phyloP scores from a whole-genome alignment of 2,888 invertebrate genomes.

The Ypsolopha sequella region DNA sequence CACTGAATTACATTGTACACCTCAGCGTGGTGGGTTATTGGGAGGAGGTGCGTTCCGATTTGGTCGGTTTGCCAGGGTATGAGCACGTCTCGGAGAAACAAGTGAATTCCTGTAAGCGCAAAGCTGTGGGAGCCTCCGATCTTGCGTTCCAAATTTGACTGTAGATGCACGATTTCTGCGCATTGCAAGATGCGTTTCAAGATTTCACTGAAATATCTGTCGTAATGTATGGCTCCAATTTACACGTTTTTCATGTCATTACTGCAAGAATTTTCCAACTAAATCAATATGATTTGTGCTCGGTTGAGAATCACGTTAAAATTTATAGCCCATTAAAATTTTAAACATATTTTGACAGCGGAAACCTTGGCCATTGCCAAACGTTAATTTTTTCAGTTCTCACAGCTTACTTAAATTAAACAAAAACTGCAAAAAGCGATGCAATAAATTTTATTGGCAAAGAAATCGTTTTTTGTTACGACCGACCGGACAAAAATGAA shows the following conservation, averaged over 20 bases:
- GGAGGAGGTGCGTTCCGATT: background rate
- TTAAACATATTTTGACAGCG: background rate
- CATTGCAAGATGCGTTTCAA: background rate
- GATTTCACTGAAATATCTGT: too few species aligned
- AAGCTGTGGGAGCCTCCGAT: constrained; percentile 37
- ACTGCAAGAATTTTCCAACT: background rate
- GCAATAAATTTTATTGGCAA: background rate
- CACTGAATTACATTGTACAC: constrained; percentile 10
- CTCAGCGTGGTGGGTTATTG: background rate
- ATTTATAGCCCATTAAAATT: background rate
- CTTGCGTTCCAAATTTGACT: constrained; percentile 30
- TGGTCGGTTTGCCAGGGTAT: constrained; percentile 33
- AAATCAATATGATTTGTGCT: background rate
- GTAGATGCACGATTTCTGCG: background rate
- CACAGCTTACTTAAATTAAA: background rate
- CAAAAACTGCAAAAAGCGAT: background rate
- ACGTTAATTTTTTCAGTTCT: background rate
- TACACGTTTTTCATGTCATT: constrained; percentile 1
- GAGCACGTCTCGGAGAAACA: constrained; percentile 25
- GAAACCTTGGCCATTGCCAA: background rate
- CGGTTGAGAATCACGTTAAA: background rate
- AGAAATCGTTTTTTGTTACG: background rate
- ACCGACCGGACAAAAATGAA: background rate
- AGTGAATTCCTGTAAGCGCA: constrained; percentile 27
- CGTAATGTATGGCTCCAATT: background rate